Conservation (phyloP, 1,140 invertebrate genomes). For the Gonioctena quinquepunctata region DNA sequence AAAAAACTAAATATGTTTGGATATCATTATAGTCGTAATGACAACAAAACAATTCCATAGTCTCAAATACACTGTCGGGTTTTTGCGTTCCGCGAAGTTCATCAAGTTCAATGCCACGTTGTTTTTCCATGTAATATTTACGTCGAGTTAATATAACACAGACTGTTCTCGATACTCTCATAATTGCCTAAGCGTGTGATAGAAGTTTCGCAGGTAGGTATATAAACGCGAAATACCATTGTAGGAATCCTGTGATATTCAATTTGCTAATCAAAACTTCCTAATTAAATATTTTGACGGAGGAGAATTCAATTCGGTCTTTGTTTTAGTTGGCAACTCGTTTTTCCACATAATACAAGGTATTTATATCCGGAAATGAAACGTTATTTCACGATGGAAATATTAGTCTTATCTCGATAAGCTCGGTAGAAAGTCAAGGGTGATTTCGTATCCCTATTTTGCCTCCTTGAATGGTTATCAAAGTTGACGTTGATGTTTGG, state of each 20-base stretch:
- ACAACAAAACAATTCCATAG: too few relatives aligned
- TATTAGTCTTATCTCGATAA: too few relatives aligned
- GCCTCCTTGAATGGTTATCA: too few relatives aligned
- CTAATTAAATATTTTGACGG: slow-evolving; percentile 10
- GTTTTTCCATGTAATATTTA: background rate
- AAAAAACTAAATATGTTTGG: too few relatives aligned
- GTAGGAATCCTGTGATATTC: slow-evolving; percentile 9
- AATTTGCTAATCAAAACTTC: slow-evolving; percentile 21
- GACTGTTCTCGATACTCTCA: background rate
- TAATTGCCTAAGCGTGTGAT: background rate
- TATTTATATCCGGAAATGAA: background rate
- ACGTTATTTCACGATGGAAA: background rate
- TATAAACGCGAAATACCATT: background rate
- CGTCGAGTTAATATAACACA: background rate
- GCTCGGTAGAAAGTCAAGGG: too few relatives aligned
- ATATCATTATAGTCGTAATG: too few relatives aligned
- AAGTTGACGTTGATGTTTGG: too few relatives aligned
- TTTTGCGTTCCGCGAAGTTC: too few relatives aligned
- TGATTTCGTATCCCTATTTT: too few relatives aligned
- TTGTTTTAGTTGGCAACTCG: slow-evolving; percentile 16
- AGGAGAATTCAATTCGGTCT: slow-evolving; percentile 1
- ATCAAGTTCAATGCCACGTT: background rate
- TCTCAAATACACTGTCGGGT: too few relatives aligned
- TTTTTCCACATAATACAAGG: background rate
- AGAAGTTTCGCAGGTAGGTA: background rate